These are phyloP conservation scores for Lepeophtheirus salmonis DNA, from an alignment of 1,140 invertebrate genomes.

Conservation along the genomic window DNA sequence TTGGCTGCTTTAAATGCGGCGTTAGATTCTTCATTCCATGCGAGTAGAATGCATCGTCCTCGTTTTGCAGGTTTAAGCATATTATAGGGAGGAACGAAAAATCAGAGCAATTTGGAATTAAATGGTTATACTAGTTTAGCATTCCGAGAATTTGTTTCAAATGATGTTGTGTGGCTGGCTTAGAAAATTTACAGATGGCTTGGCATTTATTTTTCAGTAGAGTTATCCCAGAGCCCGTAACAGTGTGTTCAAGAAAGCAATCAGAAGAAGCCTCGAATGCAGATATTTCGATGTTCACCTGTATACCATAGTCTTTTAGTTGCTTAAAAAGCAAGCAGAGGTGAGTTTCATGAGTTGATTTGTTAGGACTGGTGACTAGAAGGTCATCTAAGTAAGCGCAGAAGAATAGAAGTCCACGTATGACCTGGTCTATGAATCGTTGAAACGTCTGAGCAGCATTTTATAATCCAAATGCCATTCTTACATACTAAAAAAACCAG, in stretches of 20 bases:
- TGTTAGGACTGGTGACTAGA: conserved; percentile 6
- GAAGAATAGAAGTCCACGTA: conserved; percentile 9
- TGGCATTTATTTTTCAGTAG: neutral
- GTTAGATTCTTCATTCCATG: too few species aligned
- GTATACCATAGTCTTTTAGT: conserved; percentile 18
- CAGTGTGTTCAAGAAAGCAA: conserved; percentile 16
- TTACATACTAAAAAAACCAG: conserved; percentile 25
- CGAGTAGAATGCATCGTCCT: too few species aligned
- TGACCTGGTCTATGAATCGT: conserved; percentile 19
- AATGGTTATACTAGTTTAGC: neutral
- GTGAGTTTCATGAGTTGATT: conserved; percentile 9
- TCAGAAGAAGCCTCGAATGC: conserved; percentile 8
- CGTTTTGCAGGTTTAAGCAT: too few species aligned
- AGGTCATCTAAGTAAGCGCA: conserved; percentile 20
- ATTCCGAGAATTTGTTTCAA: neutral
- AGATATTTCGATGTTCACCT: conserved; percentile 16
- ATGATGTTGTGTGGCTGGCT: neutral
- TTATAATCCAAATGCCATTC: conserved; percentile 25
- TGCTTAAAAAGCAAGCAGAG: conserved; percentile 18
- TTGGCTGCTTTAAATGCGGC: too few species aligned
- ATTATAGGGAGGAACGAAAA: too few species aligned
- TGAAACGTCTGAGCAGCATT: conserved; percentile 24
- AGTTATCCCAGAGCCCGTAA: neutral
- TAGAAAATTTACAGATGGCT: neutral
- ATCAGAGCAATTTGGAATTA: too few species aligned